phyloP scores from a whole-genome alignment of 2,797 vertebrate genomes.

The Mycteria americana region DNA sequence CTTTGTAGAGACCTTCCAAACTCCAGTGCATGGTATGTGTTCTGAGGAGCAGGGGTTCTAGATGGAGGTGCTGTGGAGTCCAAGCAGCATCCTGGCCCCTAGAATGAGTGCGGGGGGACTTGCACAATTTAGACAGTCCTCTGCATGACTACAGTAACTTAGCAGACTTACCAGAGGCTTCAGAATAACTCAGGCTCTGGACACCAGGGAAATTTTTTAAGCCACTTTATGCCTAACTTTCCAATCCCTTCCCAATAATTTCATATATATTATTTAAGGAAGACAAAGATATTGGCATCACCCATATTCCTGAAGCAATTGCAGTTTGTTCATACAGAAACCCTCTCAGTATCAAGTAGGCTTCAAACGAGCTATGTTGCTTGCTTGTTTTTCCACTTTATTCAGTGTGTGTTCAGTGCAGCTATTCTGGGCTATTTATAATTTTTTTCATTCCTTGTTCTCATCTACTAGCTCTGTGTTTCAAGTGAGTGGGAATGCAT shows the following conservation, averaged over 20 bases:
- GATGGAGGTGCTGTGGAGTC: neutral
- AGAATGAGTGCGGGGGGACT: neutral
- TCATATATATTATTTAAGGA: neutral
- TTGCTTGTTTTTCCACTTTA: neutral
- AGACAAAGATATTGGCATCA: neutral
- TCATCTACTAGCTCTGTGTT: neutral
- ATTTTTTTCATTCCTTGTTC: neutral
- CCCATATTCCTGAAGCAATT: neutral
- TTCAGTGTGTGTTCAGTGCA: neutral
- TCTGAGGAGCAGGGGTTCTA: neutral
- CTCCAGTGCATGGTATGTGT: fast-evolving
- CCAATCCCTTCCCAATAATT: neutral
- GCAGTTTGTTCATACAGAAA: neutral
- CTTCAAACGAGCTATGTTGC: neutral
- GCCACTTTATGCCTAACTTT: neutral
- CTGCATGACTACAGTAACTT: neutral
- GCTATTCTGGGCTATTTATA: neutral
- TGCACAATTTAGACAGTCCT: neutral
- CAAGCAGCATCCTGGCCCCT: neutral
- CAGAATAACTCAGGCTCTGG: neutral
- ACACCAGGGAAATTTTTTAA: neutral
- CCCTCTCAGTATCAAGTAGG: neutral
- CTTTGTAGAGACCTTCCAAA: neutral
- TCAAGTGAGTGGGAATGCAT: neutral
- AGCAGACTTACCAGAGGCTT: neutral